phyloP scores from a whole-genome alignment of 2,797 vertebrate species.

The Paratrypauchen microcephalus region DNA sequence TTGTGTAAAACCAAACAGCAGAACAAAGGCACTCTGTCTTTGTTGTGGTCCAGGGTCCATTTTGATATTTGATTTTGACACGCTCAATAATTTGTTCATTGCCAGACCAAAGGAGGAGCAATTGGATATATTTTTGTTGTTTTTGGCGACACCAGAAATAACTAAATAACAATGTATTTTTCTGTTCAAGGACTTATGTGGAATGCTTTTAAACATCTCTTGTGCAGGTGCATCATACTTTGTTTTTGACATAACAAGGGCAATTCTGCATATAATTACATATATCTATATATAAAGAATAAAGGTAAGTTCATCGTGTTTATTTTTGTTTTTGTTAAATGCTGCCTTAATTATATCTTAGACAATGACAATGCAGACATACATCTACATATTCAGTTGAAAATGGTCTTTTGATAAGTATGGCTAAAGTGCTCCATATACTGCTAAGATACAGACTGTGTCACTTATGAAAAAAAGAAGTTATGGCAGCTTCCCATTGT shows the following conservation, averaged over 20 bases:
- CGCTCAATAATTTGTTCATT: not conserved
- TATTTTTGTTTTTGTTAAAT: too few species aligned
- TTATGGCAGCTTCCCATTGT: not conserved
- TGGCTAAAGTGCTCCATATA: not conserved
- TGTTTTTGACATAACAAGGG: not conserved
- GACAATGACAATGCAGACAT: not conserved
- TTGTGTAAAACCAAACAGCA: constrained; percentile 1
- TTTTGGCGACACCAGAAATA: not conserved
- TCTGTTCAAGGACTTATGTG: not conserved
- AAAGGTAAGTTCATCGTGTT: not conserved
- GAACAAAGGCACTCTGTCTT: constrained; percentile 8
- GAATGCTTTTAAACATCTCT: not conserved
- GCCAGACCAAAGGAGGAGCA: not conserved
- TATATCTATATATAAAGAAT: not conserved
- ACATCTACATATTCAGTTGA: too few species aligned
- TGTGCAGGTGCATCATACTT: too few species aligned
- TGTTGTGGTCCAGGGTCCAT: not conserved
- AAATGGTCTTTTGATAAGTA: too few species aligned
- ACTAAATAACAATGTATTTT: not conserved
- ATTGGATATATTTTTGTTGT: not conserved
- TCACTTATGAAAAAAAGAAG: not conserved
- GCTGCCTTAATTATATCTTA: not conserved
- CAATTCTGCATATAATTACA: not conserved
- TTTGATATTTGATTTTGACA: constrained; percentile 1
- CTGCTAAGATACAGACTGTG: not conserved